Percentiles rank a stretch among this genome's conserved stretches.
Evolutionary conservation across 2,113 vertebrate genomes (phyloP).

Genomic region (Phylloscopus trochiloides): DNA sequence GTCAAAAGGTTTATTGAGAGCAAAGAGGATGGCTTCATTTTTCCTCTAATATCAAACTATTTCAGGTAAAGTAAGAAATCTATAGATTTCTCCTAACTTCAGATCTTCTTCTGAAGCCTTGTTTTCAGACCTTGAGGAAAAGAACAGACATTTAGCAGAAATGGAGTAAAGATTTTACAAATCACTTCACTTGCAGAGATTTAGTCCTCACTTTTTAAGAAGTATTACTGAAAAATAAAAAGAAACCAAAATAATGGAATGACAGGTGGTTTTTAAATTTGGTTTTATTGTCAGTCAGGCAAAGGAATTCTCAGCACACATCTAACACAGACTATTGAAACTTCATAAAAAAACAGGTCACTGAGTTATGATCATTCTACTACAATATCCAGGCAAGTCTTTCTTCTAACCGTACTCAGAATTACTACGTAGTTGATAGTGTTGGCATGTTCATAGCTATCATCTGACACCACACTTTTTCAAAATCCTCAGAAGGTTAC

Average conservation of each 20-base stretch:
- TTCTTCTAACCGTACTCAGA: not conserved
- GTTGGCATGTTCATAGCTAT: not conserved
- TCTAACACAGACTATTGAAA: not conserved
- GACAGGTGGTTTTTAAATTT: not conserved
- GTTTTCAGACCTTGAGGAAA: not conserved
- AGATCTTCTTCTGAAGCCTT: not conserved
- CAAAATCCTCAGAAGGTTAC: not conserved
- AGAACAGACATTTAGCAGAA: not conserved
- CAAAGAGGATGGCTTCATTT: not conserved
- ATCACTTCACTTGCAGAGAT: not conserved
- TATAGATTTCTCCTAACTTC: not conserved
- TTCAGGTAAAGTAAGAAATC: not conserved
- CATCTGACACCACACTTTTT: not conserved
- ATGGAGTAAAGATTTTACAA: not conserved
- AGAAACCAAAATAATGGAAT: not conserved
- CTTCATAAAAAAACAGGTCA: not conserved
- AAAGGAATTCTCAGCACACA: constrained; percentile 16
- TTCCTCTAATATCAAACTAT: not conserved
- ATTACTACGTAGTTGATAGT: not conserved
- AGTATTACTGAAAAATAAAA: fast-evolving
- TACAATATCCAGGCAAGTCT: not conserved
- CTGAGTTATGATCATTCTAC: not conserved
- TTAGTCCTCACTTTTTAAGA: not conserved
- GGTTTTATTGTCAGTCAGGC: constrained; percentile 36
- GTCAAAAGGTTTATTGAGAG: not conserved